These are phyloP conservation scores for Delphinus delphis DNA, from an alignment of 2,113 vertebrate genomes.

Conservation along the genomic window DNA sequence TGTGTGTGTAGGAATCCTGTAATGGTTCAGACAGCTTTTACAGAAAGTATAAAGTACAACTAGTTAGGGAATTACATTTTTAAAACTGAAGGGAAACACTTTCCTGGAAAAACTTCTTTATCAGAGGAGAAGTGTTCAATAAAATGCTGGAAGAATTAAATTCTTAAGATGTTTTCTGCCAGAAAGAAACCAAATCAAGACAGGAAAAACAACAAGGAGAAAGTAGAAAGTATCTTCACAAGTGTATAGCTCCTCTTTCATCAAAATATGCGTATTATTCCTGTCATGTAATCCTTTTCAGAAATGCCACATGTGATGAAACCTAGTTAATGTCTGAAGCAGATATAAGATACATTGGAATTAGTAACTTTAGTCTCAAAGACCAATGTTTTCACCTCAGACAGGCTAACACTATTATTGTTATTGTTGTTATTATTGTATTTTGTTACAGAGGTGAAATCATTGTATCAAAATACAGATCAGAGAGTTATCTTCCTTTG, in stretches of 20 bases:
- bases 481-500: neutral
- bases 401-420: neutral
- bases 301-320: neutral
- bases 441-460: constrained; percentile 2
- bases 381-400: neutral
- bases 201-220: neutral
- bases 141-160: constrained; percentile 7
- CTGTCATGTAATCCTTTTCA: neutral
- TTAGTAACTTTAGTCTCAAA: constrained; percentile 28
- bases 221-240: neutral
- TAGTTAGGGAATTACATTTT: constrained; percentile 1
- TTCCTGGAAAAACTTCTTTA: neutral
- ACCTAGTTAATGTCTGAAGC: neutral
- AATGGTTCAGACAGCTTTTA: neutral
- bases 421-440: neutral
- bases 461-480: constrained; percentile 25
- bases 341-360: neutral
- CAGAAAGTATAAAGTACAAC: neutral
- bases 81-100: neutral
- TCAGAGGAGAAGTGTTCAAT: neutral
- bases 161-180: neutral
- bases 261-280: neutral
- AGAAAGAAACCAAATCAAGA: constrained; percentile 25
- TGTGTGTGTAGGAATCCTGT: neutral
- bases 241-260: neutral